Base-by-base conservation (phyloP, 2,797 vertebrate genomes). In the Propithecus perrieri region DNA sequence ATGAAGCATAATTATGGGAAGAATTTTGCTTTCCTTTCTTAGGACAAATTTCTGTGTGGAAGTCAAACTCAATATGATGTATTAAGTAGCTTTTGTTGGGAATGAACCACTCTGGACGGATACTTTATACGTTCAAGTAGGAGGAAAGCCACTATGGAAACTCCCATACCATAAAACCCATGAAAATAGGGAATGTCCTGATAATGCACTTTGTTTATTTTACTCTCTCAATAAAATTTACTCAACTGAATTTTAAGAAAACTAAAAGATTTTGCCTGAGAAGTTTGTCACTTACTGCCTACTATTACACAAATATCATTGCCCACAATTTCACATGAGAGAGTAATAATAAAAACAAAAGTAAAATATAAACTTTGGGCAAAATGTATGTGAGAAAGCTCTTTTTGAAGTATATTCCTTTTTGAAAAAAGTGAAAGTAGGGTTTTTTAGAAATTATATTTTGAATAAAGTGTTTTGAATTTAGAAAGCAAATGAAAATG, bases 191-290 rank as follows among this genome's bases (percentile, higher is more conserved):
- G 4, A 22, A 59, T 38, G n/a, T 88, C 33, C 63, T 57, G 26
- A 53, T 15, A 84, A 10, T 50, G 38, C 6, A 30, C 4, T 22
- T 84, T 26, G 5, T 2, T 84, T 26, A 69, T 43, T 5, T 83
- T 57, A 74, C 20, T 93, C 41, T 87, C 28, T 71, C 43, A 79
- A 18, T 50, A 72, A 6, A 80, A 79, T 30, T 50, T 41, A 80
- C 38, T 80, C 28, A 93, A n/a, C 11, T 35, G 41, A 84, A 94
- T 92, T 94, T 89, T 84, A 90, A 57, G 50, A 90, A 80, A 69
- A 75, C 53, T 15, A 14, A 48, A 79, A 74, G 17, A 59, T 92
- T 75, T 22, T 81, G 1, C 67, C 35, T 53, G 22, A 67, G 48
- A 83, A 20, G 1, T 67, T 53, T 91, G 28, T 50, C 71, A 24